Evolutionary conservation across 2,888 invertebrate species (phyloP).

Genomic region (Gerosis bhagava): DNA sequence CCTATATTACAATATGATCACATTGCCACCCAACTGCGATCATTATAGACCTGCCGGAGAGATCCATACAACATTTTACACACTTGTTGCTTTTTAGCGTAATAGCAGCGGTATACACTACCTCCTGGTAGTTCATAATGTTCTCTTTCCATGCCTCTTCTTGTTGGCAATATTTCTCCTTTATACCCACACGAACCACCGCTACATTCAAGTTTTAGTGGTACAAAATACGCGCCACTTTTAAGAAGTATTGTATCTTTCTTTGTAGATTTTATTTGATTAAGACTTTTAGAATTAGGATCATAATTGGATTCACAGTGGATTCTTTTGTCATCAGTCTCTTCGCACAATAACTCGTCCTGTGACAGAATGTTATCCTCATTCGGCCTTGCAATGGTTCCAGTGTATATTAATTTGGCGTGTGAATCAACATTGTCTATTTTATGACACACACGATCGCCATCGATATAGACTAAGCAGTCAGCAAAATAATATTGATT

Average conservation of each 20-base stretch:
- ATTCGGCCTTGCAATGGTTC: constrained; percentile 55
- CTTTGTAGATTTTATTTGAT: constrained; percentile 45
- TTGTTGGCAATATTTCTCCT: constrained; percentile 41
- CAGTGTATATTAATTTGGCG: constrained; percentile 55
- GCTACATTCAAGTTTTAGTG: constrained; percentile 50
- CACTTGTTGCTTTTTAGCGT: constrained; percentile 63
- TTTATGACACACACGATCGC: constrained; percentile 62
- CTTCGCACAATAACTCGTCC: constrained; percentile 69
- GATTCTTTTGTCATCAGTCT: constrained; percentile 44
- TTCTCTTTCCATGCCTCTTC: constrained; percentile 36
- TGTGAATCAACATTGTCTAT: constrained; percentile 50
- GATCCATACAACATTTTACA: constrained; percentile 51
- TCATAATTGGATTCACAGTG: constrained; percentile 62
- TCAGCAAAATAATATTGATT: constrained; percentile 64
- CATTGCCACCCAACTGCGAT: constrained; percentile 40
- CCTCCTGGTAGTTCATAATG: constrained; percentile 57
- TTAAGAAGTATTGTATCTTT: constrained; percentile 55
- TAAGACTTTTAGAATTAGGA: constrained; percentile 50
- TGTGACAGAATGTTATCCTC: constrained; percentile 57
- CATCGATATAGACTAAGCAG: constrained; percentile 62
- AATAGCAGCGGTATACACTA: constrained; percentile 59
- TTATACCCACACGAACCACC: constrained; percentile 61
- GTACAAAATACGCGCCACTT: constrained; percentile 45
- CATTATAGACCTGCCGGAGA: constrained; percentile 39
- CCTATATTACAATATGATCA: too few relatives aligned